phyloP scores from a whole-genome alignment of 2,888 invertebrate genomes.

The Venusia cambrica region DNA sequence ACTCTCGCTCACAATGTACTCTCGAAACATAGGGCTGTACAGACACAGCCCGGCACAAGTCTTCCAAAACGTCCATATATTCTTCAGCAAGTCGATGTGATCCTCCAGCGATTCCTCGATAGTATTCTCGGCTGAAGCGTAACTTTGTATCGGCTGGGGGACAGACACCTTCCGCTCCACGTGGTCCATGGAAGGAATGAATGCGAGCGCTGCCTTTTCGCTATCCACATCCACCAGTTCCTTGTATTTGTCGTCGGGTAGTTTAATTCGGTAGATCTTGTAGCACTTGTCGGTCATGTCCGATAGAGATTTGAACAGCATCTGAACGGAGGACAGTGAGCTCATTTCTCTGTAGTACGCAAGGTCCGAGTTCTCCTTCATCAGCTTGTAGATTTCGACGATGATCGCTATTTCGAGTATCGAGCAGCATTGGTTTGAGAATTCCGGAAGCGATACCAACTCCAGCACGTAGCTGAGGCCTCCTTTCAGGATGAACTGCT shows the following conservation, averaged over 20 bases:
- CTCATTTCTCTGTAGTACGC: conserved; percentile 57
- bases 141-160: conserved; percentile 39
- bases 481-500: conserved; percentile 80
- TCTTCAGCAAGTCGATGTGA: conserved; percentile 59
- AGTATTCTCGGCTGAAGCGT: conserved; percentile 32
- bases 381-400: conserved; percentile 79
- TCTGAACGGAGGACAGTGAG: conserved; percentile 63
- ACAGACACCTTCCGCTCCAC: conserved; percentile 34
- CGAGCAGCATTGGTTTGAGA: conserved; percentile 81
- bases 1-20: conserved; percentile 56
- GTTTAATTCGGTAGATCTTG: conserved; percentile 54
- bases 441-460: conserved; percentile 74
- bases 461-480: conserved; percentile 80
- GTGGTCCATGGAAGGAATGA: conserved; percentile 26
- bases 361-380: conserved; percentile 53
- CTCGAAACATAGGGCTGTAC: conserved; percentile 79
- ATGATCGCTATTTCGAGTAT: conserved; percentile 82
- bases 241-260: conserved; percentile 51
- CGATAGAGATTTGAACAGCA: conserved; percentile 63
- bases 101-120: conserved; percentile 42
- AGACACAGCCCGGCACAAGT: conserved; percentile 74
- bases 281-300: conserved; percentile 61
- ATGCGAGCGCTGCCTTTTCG: conserved; percentile 46
- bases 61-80: conserved; percentile 73
- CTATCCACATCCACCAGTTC: conserved; percentile 52